These are phyloP conservation scores for Phalanger gymnotis DNA, from an alignment of 2,797 vertebrate species.

Conservation along the genomic window DNA sequence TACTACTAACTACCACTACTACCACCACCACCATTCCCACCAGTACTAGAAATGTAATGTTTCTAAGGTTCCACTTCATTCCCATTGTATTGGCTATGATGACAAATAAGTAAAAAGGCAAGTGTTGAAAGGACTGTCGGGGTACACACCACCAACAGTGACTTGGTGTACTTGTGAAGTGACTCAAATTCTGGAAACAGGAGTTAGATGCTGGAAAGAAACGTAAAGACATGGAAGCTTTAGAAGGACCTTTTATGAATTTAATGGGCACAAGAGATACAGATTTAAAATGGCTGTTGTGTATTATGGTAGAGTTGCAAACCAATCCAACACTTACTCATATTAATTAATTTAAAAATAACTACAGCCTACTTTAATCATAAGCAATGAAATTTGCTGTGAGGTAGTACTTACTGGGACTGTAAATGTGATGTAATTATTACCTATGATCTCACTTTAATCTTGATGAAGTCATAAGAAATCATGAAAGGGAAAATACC, in stretches of 20 bases:
- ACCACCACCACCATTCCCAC: background rate
- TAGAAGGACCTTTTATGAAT: background rate
- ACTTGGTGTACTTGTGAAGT: background rate
- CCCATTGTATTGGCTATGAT: background rate
- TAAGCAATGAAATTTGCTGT: background rate
- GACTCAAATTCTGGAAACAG: background rate
- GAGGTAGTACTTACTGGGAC: background rate
- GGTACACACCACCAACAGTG: background rate
- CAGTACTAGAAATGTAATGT: too few species aligned
- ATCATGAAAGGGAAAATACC: background rate
- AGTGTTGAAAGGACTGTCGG: background rate
- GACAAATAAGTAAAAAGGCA: background rate
- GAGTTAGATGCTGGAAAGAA: too few species aligned
- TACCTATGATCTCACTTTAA: background rate
- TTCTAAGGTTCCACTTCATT: background rate
- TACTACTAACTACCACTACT: background rate
- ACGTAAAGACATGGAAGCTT: background rate
- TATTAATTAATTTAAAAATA: too few species aligned
- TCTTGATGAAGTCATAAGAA: background rate
- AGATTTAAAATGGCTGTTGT: background rate
- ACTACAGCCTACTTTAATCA: background rate
- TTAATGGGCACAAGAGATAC: background rate
- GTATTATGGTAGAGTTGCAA: too few species aligned
- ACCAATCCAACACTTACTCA: too few species aligned
- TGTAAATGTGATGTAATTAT: background rate